phyloP scores from a whole-genome alignment of 2,113 vertebrate species.

The Onychorhynchus coronatus region DNA sequence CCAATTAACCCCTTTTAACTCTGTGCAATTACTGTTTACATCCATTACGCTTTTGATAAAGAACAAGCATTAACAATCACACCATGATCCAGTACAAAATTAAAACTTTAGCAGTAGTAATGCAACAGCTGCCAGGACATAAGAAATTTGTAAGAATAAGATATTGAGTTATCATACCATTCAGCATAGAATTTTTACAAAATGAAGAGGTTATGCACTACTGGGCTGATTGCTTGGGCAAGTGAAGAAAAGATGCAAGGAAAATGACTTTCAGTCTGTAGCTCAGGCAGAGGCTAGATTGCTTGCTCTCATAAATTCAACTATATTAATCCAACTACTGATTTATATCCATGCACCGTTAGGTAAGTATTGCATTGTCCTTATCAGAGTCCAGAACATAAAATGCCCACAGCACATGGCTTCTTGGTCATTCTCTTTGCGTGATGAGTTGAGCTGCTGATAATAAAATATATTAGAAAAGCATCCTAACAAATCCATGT shows the following conservation, averaged over 20 bases:
- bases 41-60: conserved; percentile 37
- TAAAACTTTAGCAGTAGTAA: background rate
- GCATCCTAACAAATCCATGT: background rate
- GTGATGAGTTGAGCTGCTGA: background rate
- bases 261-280: background rate
- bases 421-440: background rate
- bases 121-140: background rate
- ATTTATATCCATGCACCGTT: background rate
- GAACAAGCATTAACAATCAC: conserved; percentile 38
- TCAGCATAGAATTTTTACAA: background rate
- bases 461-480: background rate
- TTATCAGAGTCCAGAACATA: background rate
- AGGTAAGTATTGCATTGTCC: background rate
- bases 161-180: background rate
- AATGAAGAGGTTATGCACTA: background rate
- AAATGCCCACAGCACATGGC: background rate
- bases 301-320: conserved; percentile 23
- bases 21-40: conserved; percentile 16
- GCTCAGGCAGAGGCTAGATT: background rate
- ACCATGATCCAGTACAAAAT: background rate
- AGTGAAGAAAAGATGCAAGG: background rate
- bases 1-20: conserved; percentile 57
- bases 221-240: background rate
- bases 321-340: background rate
- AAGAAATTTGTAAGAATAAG: background rate